Conservation (phyloP, 2,888 invertebrate species). For the Elmis aenea region DNA sequence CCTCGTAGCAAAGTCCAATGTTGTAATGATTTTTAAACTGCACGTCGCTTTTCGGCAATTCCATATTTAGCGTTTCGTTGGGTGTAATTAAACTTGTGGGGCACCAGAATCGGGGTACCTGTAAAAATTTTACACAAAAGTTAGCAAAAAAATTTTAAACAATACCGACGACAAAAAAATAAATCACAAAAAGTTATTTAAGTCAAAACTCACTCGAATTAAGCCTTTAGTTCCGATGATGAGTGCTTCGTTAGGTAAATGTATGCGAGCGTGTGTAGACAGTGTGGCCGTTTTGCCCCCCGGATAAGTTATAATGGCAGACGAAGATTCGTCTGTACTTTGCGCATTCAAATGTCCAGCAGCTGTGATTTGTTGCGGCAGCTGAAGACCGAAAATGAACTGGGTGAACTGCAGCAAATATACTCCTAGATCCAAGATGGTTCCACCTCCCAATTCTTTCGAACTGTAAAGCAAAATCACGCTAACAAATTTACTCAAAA, state of each 20-base stretch:
- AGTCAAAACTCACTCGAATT: constrained; percentile 53
- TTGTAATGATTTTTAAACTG: constrained; percentile 48
- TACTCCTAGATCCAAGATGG: constrained; percentile 71
- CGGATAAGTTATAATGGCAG: constrained; percentile 59
- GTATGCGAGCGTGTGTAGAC: constrained; percentile 52
- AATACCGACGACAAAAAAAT: too few species aligned
- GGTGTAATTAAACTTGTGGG: constrained; percentile 63
- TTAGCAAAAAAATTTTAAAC: too few species aligned
- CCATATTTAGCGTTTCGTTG: constrained; percentile 56
- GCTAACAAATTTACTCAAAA: not conserved
- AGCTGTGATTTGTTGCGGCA: constrained; percentile 63
- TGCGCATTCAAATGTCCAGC: constrained; percentile 63
- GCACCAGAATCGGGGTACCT: constrained; percentile 64
- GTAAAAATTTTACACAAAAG: too few species aligned
- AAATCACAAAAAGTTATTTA: too few species aligned
- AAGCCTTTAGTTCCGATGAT: constrained; percentile 65
- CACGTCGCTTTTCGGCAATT: constrained; percentile 56
- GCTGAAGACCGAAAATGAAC: constrained; percentile 60
- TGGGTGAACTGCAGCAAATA: constrained; percentile 70
- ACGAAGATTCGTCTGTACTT: constrained; percentile 66
- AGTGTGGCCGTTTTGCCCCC: constrained; percentile 61
- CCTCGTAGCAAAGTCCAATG: constrained; percentile 70
- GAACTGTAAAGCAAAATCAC: constrained; percentile 8
- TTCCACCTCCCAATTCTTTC: constrained; percentile 67
- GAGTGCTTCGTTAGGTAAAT: constrained; percentile 58